A percentile compares a stretch with the other conserved stretches of the same genome.
Conservation (phyloP, 2,113 vertebrate genomes). For the Coracopsis vasa region DNA sequence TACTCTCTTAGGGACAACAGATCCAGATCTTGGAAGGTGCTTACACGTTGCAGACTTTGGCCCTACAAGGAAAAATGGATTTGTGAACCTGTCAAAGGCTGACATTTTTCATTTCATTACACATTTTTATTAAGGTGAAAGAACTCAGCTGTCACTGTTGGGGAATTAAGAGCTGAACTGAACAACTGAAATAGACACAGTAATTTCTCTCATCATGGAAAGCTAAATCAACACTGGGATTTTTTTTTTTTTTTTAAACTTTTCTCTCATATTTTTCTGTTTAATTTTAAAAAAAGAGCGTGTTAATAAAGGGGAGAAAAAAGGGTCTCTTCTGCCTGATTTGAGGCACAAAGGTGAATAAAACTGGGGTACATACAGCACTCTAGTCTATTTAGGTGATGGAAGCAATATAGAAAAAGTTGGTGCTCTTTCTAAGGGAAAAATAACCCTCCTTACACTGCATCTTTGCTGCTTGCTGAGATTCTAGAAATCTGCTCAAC, state of each 20-base stretch:
- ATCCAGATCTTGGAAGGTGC: constrained; percentile 40
- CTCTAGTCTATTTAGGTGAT: neutral
- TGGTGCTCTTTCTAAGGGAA: neutral
- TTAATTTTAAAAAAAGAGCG: constrained; percentile 24
- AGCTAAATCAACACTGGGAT: neutral
- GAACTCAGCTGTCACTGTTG: constrained; percentile 14
- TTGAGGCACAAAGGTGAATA: constrained; percentile 57
- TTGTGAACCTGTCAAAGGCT: constrained; percentile 23
- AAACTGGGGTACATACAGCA: neutral
- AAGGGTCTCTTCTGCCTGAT: constrained; percentile 60
- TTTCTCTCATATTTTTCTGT: neutral
- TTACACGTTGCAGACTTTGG: constrained; percentile 16
- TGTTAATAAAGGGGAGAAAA: constrained; percentile 31
- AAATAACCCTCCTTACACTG: neutral
- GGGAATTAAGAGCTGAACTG: constrained; percentile 11
- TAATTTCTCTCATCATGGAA: neutral
- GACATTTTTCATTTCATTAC: constrained; percentile 39
- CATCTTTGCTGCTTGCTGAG: constrained; percentile 17
- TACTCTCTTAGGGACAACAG: constrained; percentile 40
- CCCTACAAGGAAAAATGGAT: constrained; percentile 25
- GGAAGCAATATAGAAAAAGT: neutral
- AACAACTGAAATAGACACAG: constrained; percentile 29
- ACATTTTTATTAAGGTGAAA: constrained; percentile 5
- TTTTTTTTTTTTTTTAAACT: neutral
- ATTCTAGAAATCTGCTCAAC: constrained; percentile 11